Base-by-base conservation (phyloP, 2,888 invertebrate genomes). In the Cantharis flavilabris region DNA sequence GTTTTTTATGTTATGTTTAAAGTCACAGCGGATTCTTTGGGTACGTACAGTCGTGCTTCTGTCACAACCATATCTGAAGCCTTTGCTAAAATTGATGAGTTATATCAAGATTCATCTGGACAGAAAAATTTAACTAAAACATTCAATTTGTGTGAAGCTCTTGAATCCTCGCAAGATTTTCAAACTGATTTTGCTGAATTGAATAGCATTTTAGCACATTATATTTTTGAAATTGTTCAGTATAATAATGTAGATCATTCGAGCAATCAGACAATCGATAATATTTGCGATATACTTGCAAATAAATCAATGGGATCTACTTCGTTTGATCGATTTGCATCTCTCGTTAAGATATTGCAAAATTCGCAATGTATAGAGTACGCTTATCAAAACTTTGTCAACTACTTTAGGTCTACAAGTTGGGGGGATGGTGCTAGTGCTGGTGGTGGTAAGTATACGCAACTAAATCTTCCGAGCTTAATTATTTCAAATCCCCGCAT, bases 221-320 rank as follows among this genome's bases (percentile, higher is more conserved):
- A 96, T 87, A 96, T 98, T 88, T 97, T 97, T 72, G 96, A 93
- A 63, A 91, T 98, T 63, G 98, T 98, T 0, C 98, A 98, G 85
- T 98, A 98, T 87, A 98, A 98, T 86, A 95, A 96, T 86, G 98
- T 98, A 85, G 98, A 98, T 87, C 91, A 97, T 28, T 92, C 92
- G 10, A 90, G 93, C 85, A 49, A 49, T n/a, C 2, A n/a, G 7
- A 49, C 49, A n/a, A 49, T 49, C 49, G n/a, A 49, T n/a, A 49
- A 49, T 9, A 49, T 49, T 49, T 49, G 49, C 49, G n/a, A 49
- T 13, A 49, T 49, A 49, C 9, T 49, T 1, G 9, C n/a, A 9
- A 49, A 49, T n/a, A 49, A n/a, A n/a, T 2, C n/a, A n/a, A 7
- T 2, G n/a, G 49, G 49, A n/a, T n/a, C 49, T 49, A 49, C n/a